Conservation (phyloP, 1,140 invertebrate genomes). For the Nasonia vitripennis region DNA sequence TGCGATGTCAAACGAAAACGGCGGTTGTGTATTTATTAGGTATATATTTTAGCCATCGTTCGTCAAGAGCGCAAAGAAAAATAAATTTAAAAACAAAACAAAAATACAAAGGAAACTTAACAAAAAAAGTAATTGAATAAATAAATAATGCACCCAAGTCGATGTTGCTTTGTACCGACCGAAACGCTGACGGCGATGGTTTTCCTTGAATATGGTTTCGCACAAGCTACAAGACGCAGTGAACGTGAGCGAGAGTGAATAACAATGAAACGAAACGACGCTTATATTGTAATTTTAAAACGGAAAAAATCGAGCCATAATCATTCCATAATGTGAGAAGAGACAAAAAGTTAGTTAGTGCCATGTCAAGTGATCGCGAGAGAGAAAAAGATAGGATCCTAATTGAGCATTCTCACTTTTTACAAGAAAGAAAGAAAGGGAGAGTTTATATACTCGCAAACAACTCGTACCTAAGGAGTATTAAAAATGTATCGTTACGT, state of each 20-base stretch:
- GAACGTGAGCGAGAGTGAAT: background rate
- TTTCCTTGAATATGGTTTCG: slow-evolving; percentile 31
- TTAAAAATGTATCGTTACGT: slow-evolving; percentile 39
- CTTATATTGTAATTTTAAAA: slow-evolving; percentile 50
- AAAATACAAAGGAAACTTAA: slow-evolving; percentile 24
- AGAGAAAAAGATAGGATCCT: slow-evolving; percentile 21
- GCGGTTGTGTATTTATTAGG: slow-evolving; percentile 34
- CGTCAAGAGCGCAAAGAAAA: slow-evolving; percentile 5
- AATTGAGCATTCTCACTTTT: slow-evolving; percentile 45
- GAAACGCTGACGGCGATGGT: slow-evolving; percentile 21
- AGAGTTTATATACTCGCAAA: slow-evolving; percentile 26
- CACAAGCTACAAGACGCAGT: slow-evolving; percentile 22
- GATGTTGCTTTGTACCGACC: slow-evolving; percentile 41
- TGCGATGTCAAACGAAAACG: background rate
- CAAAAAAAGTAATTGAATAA: slow-evolving; percentile 5
- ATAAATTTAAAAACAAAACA: background rate
- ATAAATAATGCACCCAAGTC: slow-evolving; percentile 7
- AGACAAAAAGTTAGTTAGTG: slow-evolving; percentile 41
- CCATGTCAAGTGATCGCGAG: slow-evolving; percentile 35
- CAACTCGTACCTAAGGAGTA: slow-evolving; percentile 43
- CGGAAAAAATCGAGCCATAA: slow-evolving; percentile 47
- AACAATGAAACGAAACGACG: slow-evolving; percentile 33
- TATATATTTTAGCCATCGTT: slow-evolving; percentile 23
- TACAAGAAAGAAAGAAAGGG: slow-evolving; percentile 7
- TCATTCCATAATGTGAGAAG: slow-evolving; percentile 44